A percentile compares a stretch with the other conserved stretches of the same genome.
phyloP scores from a whole-genome alignment of 2,113 vertebrate species.

The Sorex araneus region DNA sequence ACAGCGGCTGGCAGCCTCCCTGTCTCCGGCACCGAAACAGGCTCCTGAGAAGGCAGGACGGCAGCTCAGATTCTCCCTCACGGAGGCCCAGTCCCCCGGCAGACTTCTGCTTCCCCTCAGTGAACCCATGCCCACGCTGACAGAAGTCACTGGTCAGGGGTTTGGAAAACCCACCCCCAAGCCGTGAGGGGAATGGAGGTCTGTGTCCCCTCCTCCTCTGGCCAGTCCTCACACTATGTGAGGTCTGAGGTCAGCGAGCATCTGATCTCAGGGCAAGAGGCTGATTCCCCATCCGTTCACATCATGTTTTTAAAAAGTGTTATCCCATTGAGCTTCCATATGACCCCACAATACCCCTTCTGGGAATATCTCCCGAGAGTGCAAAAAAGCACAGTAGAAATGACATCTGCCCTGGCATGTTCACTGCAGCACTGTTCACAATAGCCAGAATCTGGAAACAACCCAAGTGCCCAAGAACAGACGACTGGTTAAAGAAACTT shows the following conservation, averaged over 20 bases:
- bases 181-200: neutral
- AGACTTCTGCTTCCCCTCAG: neutral
- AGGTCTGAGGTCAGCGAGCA: neutral
- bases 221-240: neutral
- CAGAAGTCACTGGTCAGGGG: neutral
- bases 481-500: too few species aligned
- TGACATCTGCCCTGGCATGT: too few species aligned
- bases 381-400: too few species aligned
- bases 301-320: too few species aligned
- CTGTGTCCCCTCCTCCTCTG: neutral
- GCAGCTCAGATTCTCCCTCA: neutral
- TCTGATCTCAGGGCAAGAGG: neutral
- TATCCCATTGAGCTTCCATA: too few species aligned
- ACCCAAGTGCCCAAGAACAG: too few species aligned
- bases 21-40: constrained; percentile 13
- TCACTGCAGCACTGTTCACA: too few species aligned
- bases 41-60: constrained; percentile 2
- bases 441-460: too few species aligned
- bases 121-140: neutral
- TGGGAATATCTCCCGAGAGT: too few species aligned
- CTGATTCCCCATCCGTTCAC: neutral
- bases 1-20: constrained; percentile 45
- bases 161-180: neutral
- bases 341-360: too few species aligned
- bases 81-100: neutral